Conservation (phyloP, 2,888 invertebrate genomes). For the Epirrhoe alternata region DNA sequence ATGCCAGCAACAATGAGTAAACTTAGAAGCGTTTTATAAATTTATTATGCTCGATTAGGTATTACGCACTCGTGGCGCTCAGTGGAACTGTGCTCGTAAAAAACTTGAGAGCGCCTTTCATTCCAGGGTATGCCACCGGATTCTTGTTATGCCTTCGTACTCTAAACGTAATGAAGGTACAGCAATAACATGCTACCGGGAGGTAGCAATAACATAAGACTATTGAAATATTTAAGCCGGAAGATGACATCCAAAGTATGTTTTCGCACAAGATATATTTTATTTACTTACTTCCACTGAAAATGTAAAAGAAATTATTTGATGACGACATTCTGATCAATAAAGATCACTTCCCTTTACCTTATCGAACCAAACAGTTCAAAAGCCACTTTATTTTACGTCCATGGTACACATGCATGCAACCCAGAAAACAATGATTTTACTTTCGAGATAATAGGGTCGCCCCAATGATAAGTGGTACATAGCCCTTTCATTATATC, state of each 20-base stretch:
- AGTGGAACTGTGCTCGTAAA: constrained; percentile 58
- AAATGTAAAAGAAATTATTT: not conserved
- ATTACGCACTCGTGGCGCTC: constrained; percentile 57
- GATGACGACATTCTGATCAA: not conserved
- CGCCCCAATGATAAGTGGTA: constrained; percentile 15
- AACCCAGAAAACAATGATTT: constrained; percentile 1
- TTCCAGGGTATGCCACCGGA: constrained; percentile 44
- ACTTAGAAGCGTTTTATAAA: constrained; percentile 55
- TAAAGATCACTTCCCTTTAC: not conserved
- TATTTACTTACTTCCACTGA: not conserved
- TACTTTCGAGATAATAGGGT: constrained; percentile 26
- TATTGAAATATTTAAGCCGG: constrained; percentile 25
- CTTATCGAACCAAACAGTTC: not conserved
- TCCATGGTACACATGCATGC: not conserved
- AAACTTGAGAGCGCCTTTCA: constrained; percentile 57
- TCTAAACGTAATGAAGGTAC: constrained; percentile 31
- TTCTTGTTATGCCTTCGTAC: constrained; percentile 38
- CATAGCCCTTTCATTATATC: constrained; percentile 10
- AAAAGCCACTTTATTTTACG: constrained; percentile 1
- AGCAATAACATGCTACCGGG: constrained; percentile 31
- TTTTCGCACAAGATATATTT: constrained; percentile 12
- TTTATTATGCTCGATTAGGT: constrained; percentile 61
- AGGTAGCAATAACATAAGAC: constrained; percentile 29
- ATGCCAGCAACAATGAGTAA: constrained; percentile 50
- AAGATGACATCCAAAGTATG: constrained; percentile 20